These are phyloP conservation scores for Tichodroma muraria DNA, from an alignment of 2,113 vertebrate species.

Conservation along the genomic window DNA sequence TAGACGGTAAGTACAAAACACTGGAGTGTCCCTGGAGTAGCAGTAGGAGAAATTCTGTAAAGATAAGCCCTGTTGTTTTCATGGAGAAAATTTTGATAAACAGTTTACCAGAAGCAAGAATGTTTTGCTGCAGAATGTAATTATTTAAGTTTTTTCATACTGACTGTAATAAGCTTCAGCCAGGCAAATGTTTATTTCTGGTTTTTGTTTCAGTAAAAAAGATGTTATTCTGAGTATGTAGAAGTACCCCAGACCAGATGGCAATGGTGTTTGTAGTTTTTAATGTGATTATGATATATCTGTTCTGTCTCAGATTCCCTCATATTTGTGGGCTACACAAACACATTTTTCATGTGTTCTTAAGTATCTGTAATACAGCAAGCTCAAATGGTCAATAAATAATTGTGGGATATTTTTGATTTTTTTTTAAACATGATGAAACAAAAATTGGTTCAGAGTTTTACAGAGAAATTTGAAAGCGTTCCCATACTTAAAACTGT, in stretches of 20 bases:
- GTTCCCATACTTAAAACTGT: neutral
- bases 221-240: neutral
- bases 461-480: neutral
- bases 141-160: neutral
- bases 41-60: neutral
- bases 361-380: neutral
- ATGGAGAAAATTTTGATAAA: neutral
- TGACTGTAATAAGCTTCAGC: neutral
- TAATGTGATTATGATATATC: slow-evolving; percentile 23
- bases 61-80: neutral
- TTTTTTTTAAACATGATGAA: neutral
- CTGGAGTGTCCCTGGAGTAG: neutral
- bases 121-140: slow-evolving; percentile 2
- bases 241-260: slow-evolving; percentile 13
- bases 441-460: neutral
- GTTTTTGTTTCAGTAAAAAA: slow-evolving; percentile 12
- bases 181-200: slow-evolving; percentile 23
- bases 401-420: neutral
- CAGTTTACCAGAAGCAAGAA: slow-evolving; percentile 8
- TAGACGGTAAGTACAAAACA: neutral
- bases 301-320: slow-evolving; percentile 22
- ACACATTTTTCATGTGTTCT: slow-evolving; percentile 12
- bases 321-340: neutral
- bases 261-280: neutral
- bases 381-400: neutral